A percentile compares a stretch with the other conserved stretches of the same genome.
Conservation (phyloP, 2,797 vertebrate species). For the Glossophaga mutica region DNA sequence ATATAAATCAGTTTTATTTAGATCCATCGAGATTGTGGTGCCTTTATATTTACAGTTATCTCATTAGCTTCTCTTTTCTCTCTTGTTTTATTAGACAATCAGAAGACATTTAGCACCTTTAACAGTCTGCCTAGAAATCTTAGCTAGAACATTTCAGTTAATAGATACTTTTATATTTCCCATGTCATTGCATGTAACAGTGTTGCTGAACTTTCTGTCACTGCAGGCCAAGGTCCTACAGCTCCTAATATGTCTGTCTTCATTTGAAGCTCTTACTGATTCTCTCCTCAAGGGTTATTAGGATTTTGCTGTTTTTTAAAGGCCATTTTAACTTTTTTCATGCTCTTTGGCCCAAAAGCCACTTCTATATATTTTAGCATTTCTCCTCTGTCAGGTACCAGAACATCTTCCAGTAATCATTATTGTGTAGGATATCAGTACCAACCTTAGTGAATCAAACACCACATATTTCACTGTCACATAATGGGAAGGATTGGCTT, state of each 20-base stretch:
- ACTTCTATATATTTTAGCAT: neutral
- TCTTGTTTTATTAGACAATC: neutral
- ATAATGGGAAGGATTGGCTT: neutral
- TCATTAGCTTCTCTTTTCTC: neutral
- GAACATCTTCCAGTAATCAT: neutral
- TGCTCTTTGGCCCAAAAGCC: neutral
- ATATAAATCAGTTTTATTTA: neutral
- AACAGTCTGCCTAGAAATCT: neutral
- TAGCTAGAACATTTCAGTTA: neutral
- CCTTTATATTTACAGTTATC: neutral
- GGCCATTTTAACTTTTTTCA: neutral
- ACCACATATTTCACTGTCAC: neutral
- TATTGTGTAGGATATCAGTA: neutral
- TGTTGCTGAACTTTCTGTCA: neutral
- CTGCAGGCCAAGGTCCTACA: neutral
- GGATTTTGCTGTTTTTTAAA: neutral
- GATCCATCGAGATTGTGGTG: neutral
- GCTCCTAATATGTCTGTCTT: neutral
- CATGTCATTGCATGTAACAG: neutral
- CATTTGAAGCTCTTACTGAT: neutral
- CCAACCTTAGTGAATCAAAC: neutral
- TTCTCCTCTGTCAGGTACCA: neutral
- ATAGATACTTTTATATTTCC: neutral
- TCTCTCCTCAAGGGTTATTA: neutral
- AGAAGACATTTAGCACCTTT: neutral